Base-by-base conservation (phyloP, 2,888 invertebrate species). In the Argynnis bischoffii region DNA sequence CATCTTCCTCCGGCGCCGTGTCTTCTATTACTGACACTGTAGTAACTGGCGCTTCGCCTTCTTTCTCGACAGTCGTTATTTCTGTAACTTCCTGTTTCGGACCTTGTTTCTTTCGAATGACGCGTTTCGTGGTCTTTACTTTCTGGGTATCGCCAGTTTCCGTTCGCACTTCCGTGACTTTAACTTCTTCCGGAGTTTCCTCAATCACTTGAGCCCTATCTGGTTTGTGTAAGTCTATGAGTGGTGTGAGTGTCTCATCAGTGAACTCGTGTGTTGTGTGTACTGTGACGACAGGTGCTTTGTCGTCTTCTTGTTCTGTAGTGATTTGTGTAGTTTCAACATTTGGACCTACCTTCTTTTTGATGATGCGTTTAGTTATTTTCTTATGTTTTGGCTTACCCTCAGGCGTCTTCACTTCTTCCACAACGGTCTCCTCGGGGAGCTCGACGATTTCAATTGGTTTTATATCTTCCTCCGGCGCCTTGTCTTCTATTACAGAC, bases 261-360 rank as follows among this genome's bases (percentile, higher is more conserved):
- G 63, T 60, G 11, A 68, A 15, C 51, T 75, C 69, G 18, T 74
- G 63, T 5, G 70, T 72, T 21, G 61, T 67, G 59, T 72, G 72
- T 60, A 72, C 63, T 53, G 79, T 75, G 47, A 80, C 76, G 54
- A 83, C 71, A 15, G 83, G 78, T 57, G 79, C 21, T 66, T 88
- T 88, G 80, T 89, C 79, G 79, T 91, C 78, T 83, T 89, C 73
- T 74, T 75, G 74, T 64, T 46, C 72, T 70, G 68, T 75, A 35
- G 8, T 18, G 67, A 66, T 63, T 56, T 61, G 47, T 71, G 76
- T 78, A 0, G 75, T 74, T 71, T 76, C 75, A 0, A 72, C 50
- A 41, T 73, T 77, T 3, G 76, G 83, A 60, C 83, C 85, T 67
- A 81, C 79, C 55, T 79, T 80, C 74, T 85, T 91, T 76, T 76